Evolutionary conservation across 2,113 vertebrate genomes (phyloP).

Genomic region (Perca fluviatilis): DNA sequence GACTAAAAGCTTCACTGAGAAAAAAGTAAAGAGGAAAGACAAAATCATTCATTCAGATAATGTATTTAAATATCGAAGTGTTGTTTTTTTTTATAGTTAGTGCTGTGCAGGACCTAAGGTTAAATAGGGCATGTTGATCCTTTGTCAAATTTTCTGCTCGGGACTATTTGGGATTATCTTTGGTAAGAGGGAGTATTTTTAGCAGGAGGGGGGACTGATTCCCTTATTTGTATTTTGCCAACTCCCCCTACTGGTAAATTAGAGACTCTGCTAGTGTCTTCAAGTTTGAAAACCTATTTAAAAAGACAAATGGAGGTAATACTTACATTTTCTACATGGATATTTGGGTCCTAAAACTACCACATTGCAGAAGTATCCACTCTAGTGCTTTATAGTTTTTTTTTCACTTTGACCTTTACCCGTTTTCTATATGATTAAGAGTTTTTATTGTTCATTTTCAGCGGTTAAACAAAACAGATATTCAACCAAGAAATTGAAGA

Average conservation of each 20-base stretch:
- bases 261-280: neutral
- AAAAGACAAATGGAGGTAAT: neutral
- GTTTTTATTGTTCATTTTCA: too few species aligned
- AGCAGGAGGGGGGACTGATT: conserved; percentile 8
- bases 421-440: too few species aligned
- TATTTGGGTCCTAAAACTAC: neutral
- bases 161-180: conserved; percentile 35
- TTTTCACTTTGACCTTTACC: neutral
- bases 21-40: conserved; percentile 13
- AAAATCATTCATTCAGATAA: conserved; percentile 38
- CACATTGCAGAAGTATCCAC: neutral
- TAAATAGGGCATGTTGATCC: conserved; percentile 17
- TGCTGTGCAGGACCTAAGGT: conserved; percentile 10
- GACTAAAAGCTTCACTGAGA: conserved; percentile 6
- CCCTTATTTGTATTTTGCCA: conserved; percentile 24
- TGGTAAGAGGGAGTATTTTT: conserved; percentile 42
- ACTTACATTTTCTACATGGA: neutral
- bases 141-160: conserved; percentile 23
- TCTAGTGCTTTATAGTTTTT: neutral
- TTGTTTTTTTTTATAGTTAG: conserved; percentile 33
- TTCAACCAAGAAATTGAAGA: too few species aligned
- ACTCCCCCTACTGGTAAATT: conserved; percentile 36
- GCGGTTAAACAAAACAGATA: too few species aligned
- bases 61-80: conserved; percentile 24
- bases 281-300: neutral